Percentiles rank a stretch among this genome's conserved stretches.
Evolutionary conservation across 2,888 invertebrate species (phyloP).

Genomic region (Sesia apiformis): DNA sequence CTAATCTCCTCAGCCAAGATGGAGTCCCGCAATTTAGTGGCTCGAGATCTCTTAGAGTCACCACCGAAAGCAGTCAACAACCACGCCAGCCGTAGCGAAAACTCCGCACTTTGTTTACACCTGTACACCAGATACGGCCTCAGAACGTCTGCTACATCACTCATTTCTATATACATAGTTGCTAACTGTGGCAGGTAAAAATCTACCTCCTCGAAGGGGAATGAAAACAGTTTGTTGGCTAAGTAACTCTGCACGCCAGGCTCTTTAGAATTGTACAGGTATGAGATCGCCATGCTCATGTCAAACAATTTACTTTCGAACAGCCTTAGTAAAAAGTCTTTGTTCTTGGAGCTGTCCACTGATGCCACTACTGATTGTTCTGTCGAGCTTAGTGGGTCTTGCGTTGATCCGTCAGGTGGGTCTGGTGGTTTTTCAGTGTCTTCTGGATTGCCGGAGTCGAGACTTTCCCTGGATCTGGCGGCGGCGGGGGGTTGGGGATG

Average conservation of each 20-base stretch:
- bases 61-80: slow-evolving; percentile 94
- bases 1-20: slow-evolving; percentile 64
- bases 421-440: slow-evolving; percentile 71
- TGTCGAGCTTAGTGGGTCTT: slow-evolving; percentile 23
- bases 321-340: slow-evolving; percentile 86
- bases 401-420: slow-evolving; percentile 45
- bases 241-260: slow-evolving; percentile 98
- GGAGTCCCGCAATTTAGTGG: slow-evolving; percentile 55
- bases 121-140: slow-evolving; percentile 64
- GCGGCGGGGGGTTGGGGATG: slow-evolving; percentile 63
- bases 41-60: slow-evolving; percentile 61
- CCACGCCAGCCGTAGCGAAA: slow-evolving; percentile 97
- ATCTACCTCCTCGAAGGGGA: slow-evolving; percentile 93
- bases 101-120: slow-evolving; percentile 95
- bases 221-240: slow-evolving; percentile 97
- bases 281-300: slow-evolving; percentile 98
- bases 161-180: slow-evolving; percentile 98
- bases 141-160: slow-evolving; percentile 91
- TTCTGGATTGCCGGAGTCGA: slow-evolving; percentile 81
- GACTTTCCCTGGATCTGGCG: slow-evolving; percentile 81
- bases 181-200: slow-evolving; percentile 98
- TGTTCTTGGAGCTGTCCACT: slow-evolving; percentile 62
- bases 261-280: slow-evolving; percentile 98
- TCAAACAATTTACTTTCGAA: slow-evolving; percentile 98
- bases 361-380: too few relatives aligned